Base-by-base conservation (phyloP, 2,888 invertebrate genomes). In the Penaeus monodon region DNA sequence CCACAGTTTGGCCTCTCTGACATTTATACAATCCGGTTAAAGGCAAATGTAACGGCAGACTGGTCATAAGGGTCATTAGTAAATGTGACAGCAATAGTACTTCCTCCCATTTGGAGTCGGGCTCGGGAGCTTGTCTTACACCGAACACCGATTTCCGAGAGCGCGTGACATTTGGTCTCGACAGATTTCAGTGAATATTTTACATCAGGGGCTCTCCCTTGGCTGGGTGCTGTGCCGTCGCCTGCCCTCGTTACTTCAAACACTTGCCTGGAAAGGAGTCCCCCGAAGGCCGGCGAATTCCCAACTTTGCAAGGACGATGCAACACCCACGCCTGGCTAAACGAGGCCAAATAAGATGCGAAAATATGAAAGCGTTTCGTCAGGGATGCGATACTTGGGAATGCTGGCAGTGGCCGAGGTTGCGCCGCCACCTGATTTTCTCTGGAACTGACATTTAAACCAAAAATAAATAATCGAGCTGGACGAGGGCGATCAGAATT, bases 121-220 rank as follows among this genome's bases (percentile, higher is more conserved):
- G 20, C 14, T 24, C 78, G 78, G 63, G 57, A 70, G 38, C 68
- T 78, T 84, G 70, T 84, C 70, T 84, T 79, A n/a, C 84, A 24
- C 68, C 84, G 68, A 78, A 57, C 78, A 78, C 64, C n/a, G 57
- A 38, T 66, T 81, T 44, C 66, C 64, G 44, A 38, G 76, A 64
- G 81, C n/a, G 63, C 85, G 80, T 85, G 85, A 85, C 85, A 85
- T 85, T 85, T 85, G 85, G 81, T 85, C 81, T 85, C 81, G 85
- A 85, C 85, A 85, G 81, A 65, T 81, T 81, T 85, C 66, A 29
- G 85, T 85, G 85, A 85, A 85, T 85, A 81, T 81, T 85, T 85
- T 64, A 85, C 66, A 66, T 68, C 20, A 27, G 22, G 76, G 38
- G 57, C 74, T 76, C 85, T 81, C 77, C 76, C 80, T 85, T 38